Base-by-base conservation (phyloP, 2,888 invertebrate genomes). In the Emesis furor region DNA sequence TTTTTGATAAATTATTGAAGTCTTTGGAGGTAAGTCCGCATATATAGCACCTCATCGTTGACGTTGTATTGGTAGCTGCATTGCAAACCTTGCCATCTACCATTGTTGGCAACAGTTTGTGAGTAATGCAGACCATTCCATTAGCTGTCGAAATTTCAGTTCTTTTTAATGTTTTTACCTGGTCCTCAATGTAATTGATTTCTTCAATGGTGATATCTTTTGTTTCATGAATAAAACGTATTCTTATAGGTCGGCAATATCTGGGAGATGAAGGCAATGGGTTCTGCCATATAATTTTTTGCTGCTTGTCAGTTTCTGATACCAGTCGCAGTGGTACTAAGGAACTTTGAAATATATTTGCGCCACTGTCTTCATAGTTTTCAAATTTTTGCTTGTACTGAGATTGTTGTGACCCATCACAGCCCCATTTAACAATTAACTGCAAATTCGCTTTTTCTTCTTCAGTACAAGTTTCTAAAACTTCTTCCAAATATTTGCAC, bases 71-170 rank as follows among this genome's bases (percentile, higher is more conserved):
- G 14, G 73, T 73, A 17, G 78, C 73, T 51, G 78, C 73, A 72
- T 78, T 78, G 65, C 77, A 77, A 4, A 77, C 42, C 46, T 77
- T 77, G 17, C 24, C 77, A 39, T 77, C 65, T 37, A 77, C 46
- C 69, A 72, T 72, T 17, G 24, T 72, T 7, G 72, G 62, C 14
- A 72, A n/a, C 24, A 24, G 24, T 24, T 24, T 24, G 24, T 24
- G 24, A 24, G 24, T 24, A 24, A 24, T 24, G 24, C 24, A 24
- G 24, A 24, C 24, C 24, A 24, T 24, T 24, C 24, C 24, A 24
- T 24, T 24, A 24, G 24, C 24, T 24, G 24, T 24, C 24, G 24
- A 24, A 24, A 24, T 24, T 24, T 24, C 24, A 0, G 24, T 24
- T 24, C 24, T 24, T 24, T 24, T 24, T 24, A 24, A 24, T 24